Evolutionary conservation across 2,888 invertebrate genomes (phyloP).

Genomic region (Lochmaea capreae): DNA sequence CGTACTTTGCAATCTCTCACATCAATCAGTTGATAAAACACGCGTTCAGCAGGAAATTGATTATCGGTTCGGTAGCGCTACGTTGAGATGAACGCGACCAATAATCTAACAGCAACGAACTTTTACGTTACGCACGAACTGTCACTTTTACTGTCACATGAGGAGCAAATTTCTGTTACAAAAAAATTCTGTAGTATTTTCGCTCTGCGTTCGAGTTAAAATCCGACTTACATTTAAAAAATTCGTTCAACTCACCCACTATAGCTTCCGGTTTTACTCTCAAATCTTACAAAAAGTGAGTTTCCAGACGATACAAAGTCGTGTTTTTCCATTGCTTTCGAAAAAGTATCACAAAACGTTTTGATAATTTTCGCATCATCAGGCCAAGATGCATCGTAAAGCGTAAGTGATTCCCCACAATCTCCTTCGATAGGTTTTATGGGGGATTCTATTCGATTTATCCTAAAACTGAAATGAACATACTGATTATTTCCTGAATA

Average conservation of each 20-base stretch:
- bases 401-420: slow-evolving; percentile 89
- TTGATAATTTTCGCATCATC: slow-evolving; percentile 92
- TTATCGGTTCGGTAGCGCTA: too few relatives aligned
- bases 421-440: slow-evolving; percentile 88
- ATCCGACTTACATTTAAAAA: not conserved
- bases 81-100: too few relatives aligned
- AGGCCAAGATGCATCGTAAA: slow-evolving; percentile 89
- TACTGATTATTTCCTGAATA: not conserved
- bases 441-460: slow-evolving; percentile 89
- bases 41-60: too few relatives aligned
- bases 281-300: slow-evolving; percentile 87
- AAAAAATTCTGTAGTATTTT: too few relatives aligned
- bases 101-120: too few relatives aligned
- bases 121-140: too few relatives aligned
- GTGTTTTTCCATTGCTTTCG: slow-evolving; percentile 92
- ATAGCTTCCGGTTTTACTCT: slow-evolving; percentile 92
- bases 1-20: too few relatives aligned
- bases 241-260: slow-evolving; percentile 73
- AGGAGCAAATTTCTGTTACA: too few relatives aligned
- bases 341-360: slow-evolving; percentile 94
- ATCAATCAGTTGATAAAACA: too few relatives aligned
- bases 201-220: too few relatives aligned
- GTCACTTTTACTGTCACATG: too few relatives aligned
- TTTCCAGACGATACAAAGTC: slow-evolving; percentile 92
- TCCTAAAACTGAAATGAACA: slow-evolving; percentile 76